These are phyloP conservation scores for Idaea dimidiata DNA, from an alignment of 2,888 invertebrate species.

Conservation along the genomic window DNA sequence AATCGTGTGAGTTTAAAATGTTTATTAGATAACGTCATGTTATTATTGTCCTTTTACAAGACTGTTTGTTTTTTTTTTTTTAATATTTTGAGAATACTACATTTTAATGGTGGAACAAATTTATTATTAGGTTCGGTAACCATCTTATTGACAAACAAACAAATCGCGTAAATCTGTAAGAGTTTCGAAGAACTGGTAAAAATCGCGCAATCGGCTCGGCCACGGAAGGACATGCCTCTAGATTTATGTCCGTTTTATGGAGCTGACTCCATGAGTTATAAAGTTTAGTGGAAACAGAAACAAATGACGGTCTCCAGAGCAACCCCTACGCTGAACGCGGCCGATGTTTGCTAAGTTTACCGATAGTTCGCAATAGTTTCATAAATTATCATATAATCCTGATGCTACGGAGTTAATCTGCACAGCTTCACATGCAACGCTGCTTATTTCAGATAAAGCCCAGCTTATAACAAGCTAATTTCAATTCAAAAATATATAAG, in stretches of 20 bases:
- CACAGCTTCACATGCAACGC: background rate
- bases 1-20: too few species aligned
- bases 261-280: constrained; percentile 39
- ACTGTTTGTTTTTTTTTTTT: too few species aligned
- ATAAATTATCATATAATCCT: background rate
- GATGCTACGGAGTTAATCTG: background rate
- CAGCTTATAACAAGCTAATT: background rate
- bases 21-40: too few species aligned
- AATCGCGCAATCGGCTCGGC: background rate
- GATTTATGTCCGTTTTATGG: constrained; percentile 47
- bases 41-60: too few species aligned
- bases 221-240: constrained; percentile 12
- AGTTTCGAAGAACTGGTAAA: background rate
- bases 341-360: too few species aligned
- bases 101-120: too few species aligned
- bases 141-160: background rate
- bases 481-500: background rate
- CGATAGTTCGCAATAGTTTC: background rate
- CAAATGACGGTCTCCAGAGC: constrained; percentile 26
- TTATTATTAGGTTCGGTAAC: background rate
- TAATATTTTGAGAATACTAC: too few species aligned
- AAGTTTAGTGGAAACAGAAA: constrained; percentile 41
- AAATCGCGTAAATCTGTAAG: background rate
- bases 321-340: too few species aligned
- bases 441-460: background rate